A percentile compares a stretch with the other conserved stretches of the same genome.
Conservation (phyloP, 2,888 invertebrate species). For the Ormia ochracea region DNA sequence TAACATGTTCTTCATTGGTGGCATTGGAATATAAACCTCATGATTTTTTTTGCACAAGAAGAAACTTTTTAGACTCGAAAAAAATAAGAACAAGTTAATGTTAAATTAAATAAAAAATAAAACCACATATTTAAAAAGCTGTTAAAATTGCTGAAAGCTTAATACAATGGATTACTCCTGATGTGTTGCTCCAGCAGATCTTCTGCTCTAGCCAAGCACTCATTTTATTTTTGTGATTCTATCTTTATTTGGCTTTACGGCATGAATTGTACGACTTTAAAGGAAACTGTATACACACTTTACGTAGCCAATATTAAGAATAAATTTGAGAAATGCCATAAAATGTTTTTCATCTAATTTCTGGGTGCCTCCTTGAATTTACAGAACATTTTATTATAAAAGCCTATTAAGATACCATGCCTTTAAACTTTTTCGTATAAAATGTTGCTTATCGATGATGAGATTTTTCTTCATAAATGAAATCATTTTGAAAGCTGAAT, state of each 20-base stretch:
- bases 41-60: too few species aligned
- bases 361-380: background rate
- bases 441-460: constrained; percentile 7
- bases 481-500: background rate
- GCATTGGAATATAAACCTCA: too few species aligned
- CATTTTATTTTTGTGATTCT: background rate
- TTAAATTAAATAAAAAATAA: too few species aligned
- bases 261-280: background rate
- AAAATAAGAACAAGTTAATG: too few species aligned
- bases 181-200: background rate
- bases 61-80: too few species aligned
- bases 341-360: background rate
- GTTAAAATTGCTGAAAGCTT: too few species aligned
- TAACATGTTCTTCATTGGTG: too few species aligned
- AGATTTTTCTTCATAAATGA: background rate
- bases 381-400: constrained; percentile 1
- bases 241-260: constrained; percentile 11
- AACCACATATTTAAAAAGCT: too few species aligned
- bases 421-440: background rate
- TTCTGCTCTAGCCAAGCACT: background rate
- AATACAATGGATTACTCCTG: too few species aligned
- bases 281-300: background rate
- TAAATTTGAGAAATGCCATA: too few species aligned
- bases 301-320: too few species aligned
- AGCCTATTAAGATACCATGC: background rate